Conservation (phyloP, 2,797 vertebrate species). For the Geotria australis region DNA sequence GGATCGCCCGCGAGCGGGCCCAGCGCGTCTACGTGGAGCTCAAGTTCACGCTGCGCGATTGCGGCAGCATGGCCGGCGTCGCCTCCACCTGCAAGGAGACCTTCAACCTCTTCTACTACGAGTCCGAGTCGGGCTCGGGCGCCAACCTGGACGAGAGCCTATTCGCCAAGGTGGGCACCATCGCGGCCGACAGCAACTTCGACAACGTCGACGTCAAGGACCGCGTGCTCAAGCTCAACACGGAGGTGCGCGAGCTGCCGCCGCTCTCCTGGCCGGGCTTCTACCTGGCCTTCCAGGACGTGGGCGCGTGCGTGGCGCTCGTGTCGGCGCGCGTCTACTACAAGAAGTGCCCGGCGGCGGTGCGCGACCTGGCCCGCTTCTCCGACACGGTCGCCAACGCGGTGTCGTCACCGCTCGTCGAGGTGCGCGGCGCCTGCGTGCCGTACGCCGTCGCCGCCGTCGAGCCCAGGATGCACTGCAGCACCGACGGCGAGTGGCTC, state of each 20-base stretch:
- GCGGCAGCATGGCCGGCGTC: conserved; percentile 80
- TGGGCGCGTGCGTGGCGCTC: conserved; percentile 78
- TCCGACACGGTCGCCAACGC: conserved; percentile 62
- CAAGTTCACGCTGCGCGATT: conserved; percentile 85
- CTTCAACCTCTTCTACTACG: conserved; percentile 82
- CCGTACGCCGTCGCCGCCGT: conserved; percentile 64
- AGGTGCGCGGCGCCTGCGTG: conserved; percentile 75
- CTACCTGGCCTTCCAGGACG: conserved; percentile 85
- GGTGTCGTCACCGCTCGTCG: conserved; percentile 84
- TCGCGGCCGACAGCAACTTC: conserved; percentile 87
- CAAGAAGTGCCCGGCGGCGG: conserved; percentile 75
- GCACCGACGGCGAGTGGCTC: conserved; percentile 92
- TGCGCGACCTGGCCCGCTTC: conserved; percentile 79
- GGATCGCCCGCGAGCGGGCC: conserved; percentile 70
- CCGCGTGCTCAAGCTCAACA: conserved; percentile 89
- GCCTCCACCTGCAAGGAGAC: conserved; percentile 92
- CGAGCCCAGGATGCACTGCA: conserved; percentile 79
- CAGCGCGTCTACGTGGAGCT: conserved; percentile 92
- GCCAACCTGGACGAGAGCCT: conserved; percentile 70
- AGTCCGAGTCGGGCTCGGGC: conserved; percentile 58
- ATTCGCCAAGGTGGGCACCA: conserved; percentile 85
- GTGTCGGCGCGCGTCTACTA: conserved; percentile 90
- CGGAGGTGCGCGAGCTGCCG: conserved; percentile 75
- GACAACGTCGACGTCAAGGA: conserved; percentile 93
- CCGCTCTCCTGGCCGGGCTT: conserved; percentile 67